Evolutionary conservation across 2,797 vertebrate genomes (phyloP), one percentile per base, ranked within the genome.

Genomic region (Acrossocheilus wenchowensis): DNA sequence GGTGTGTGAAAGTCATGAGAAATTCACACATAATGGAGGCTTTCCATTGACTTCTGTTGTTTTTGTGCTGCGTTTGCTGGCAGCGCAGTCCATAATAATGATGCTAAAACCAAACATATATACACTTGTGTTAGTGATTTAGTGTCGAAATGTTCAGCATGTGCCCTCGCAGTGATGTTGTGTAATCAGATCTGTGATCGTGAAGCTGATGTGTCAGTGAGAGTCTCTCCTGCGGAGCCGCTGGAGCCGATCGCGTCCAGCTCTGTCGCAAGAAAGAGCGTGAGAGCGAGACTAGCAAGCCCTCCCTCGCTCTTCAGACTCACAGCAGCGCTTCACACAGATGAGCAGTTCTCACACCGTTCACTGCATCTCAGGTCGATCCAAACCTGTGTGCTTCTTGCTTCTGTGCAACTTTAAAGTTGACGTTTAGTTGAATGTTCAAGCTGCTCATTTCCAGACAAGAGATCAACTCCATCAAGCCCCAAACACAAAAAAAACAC

Each of bases 221-320:
- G 19, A 45, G n/a, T 36, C 23, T 73, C 68, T 73, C 81, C 69
- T 60, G 69, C 26, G 15, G 81, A 83, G 81, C 81, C 11, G 69
- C 68, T 73, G 81, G 81, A 73, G 78, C 9, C 62, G 1, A 1
- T 68, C 60, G 3, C 4, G 54, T 83, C 69, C 52, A 83, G 57
- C 36, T 73, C 36, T 82, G 68, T 82, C 36, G 50, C 68, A 82
- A 82, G 50, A 57, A 41, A 34, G 69, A 74, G 50, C 39, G 69
- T 62, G 81, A 83, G 81, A 83, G 30, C 39, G 11, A 30, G 39
- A 57, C 45, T 21, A 34, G 68, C 26, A 50, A 21, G 2, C 43
- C 5, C 50, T 26, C 54, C 54, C 21, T 60, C 19, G 3, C 75
- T 17, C 52, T 57, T 57, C 54, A 60, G 54, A 57, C 3, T 57